Evolutionary conservation across 2,888 invertebrate species (phyloP), one percentile per base, ranked within the genome.

Genomic region (Latheticus oryzae): DNA sequence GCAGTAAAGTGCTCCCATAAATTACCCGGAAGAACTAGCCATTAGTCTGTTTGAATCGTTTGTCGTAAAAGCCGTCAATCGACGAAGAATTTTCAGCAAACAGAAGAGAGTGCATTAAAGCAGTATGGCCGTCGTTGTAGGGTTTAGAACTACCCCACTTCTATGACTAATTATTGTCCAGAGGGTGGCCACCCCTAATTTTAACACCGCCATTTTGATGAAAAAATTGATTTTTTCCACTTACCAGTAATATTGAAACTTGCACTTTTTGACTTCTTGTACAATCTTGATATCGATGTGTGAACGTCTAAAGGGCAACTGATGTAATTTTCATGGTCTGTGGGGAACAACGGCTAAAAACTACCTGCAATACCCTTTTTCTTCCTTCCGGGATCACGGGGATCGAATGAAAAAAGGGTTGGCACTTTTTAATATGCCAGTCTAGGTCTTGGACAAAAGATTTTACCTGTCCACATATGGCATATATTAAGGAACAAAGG

Each of bases 141-240:
- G 40, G 30, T 37, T 15, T 33, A 42, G 42, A 35, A 16, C 56
- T 23, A 67, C 65, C 74, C 75, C 72, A 75, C 75, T 74, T 65
- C 73, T 73, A 75, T 76, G 76, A 76, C 76, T 77, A 77, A 77
- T 77, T 77, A 76, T 71, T 76, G 76, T 75, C 76, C 75, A 75
- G 72, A 71, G 73, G 64, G 69, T 60, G 63, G 59, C 67, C 70
- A 67, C 70, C 73, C 71, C 66, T 66, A 66, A 67, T 12, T 33
- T 38, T 19, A 28, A 19, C 35, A 21, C 43, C 43, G 50, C 50
- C 54, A 59, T 59, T 59, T 54, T 50, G 54, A 17, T 3, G 9
- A 16, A 35, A 37, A 38, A 43, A 28, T 43, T 28, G 28, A 33
- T 47, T 45, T 30, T 28, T 21, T 17, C 12, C 32, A 47, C 47